These are phyloP conservation scores for Xiphias gladius DNA, from an alignment of 2,113 vertebrate species.

Conservation along the genomic window DNA sequence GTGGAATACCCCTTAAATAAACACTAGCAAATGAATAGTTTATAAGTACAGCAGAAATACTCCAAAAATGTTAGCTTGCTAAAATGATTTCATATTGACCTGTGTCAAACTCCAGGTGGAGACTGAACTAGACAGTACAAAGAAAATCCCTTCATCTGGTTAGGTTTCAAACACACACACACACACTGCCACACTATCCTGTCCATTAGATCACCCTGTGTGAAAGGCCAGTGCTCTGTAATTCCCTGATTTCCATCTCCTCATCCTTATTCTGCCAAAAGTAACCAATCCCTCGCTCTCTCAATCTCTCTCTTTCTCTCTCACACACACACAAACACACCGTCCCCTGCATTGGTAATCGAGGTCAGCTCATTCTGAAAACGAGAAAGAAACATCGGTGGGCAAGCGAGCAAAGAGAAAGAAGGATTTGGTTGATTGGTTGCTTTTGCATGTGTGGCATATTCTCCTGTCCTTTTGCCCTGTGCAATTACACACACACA, in stretches of 20 bases:
- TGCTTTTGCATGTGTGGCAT: constrained; percentile 68
- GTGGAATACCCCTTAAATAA: background rate
- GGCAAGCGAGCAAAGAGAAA: constrained; percentile 42
- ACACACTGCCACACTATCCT: constrained; percentile 21
- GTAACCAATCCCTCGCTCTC: constrained; percentile 65
- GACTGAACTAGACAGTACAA: background rate
- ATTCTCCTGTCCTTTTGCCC: constrained; percentile 61
- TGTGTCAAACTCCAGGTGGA: background rate
- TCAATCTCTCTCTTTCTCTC: no score
- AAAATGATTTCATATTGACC: background rate
- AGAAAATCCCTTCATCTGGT: background rate
- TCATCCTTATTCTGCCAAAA: constrained; percentile 82
- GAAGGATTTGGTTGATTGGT: constrained; percentile 65
- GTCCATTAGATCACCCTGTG: constrained; percentile 46
- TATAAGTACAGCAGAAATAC: background rate
- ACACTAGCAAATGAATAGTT: background rate
- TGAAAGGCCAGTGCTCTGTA: constrained; percentile 75
- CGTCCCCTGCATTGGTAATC: constrained; percentile 88
- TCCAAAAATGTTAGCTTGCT: background rate
- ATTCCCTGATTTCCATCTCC: constrained; percentile 78
- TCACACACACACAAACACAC: constrained; percentile 17
- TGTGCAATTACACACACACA: background rate
- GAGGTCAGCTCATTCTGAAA: constrained; percentile 83
- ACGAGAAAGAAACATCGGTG: constrained; percentile 59
- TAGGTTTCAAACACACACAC: constrained; percentile 18